A percentile compares a stretch with the other conserved stretches of the same genome.
phyloP scores from a whole-genome alignment of 1,140 invertebrate species.

The Drosophila pachea region DNA sequence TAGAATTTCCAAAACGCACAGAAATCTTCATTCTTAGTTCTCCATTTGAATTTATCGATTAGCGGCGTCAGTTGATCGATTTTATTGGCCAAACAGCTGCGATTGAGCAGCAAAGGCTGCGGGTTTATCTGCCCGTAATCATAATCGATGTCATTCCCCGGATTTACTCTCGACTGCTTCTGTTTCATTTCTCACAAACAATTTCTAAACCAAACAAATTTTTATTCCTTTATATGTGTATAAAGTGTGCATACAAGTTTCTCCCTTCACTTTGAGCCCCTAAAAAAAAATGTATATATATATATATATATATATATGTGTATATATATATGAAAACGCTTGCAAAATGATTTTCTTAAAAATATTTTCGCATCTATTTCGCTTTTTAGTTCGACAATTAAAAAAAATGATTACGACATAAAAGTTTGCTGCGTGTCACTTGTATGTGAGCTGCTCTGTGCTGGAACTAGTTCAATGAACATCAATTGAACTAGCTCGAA shows the following conservation, averaged over 20 bases:
- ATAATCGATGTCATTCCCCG: not conserved
- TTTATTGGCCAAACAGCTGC: conserved; percentile 32
- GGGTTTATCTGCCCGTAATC: not conserved
- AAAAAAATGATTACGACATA: not conserved
- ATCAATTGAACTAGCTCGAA: conserved; percentile 4
- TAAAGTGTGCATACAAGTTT: no score
- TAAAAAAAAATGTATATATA: not conserved
- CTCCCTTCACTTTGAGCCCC: not conserved
- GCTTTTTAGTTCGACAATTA: not conserved
- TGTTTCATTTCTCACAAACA: conserved; percentile 18
- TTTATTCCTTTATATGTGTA: no score
- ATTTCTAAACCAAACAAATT: no score
- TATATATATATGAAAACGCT: not conserved
- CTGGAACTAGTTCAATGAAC: conserved; percentile 13
- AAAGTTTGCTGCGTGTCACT: conserved; percentile 11
- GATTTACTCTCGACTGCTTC: conserved; percentile 1
- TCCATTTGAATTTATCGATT: conserved; percentile 16
- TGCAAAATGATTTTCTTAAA: not conserved
- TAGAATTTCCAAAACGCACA: conserved; percentile 37
- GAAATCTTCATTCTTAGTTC: conserved; percentile 26
- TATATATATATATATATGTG: not conserved
- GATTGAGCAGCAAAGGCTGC: conserved; percentile 28
- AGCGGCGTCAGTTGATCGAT: conserved; percentile 30
- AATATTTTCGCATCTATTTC: not conserved
- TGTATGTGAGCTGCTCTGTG: conserved; percentile 9